Conservation (phyloP, 2,888 invertebrate species). For the Hydropsyche betteni region DNA sequence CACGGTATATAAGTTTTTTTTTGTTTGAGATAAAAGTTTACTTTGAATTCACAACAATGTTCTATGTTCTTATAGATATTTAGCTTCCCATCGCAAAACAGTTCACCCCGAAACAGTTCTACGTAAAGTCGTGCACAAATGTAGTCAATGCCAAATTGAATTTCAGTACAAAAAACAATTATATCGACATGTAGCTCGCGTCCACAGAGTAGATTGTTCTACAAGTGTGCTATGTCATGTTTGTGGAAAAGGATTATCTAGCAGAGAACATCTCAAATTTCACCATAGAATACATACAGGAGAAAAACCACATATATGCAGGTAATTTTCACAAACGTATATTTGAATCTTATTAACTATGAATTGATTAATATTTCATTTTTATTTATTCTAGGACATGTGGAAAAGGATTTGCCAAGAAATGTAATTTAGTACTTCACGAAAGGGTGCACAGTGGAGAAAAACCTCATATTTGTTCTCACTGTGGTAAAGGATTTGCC, state of each 20-base stretch:
- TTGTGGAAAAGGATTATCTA: slow-evolving; percentile 68
- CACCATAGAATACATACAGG: slow-evolving; percentile 66
- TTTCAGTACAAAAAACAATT: slow-evolving; percentile 58
- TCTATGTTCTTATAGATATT: slow-evolving; percentile 58
- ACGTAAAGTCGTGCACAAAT: slow-evolving; percentile 58
- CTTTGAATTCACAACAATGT: neutral
- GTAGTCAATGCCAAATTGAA: slow-evolving; percentile 61
- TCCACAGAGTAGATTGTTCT: slow-evolving; percentile 56
- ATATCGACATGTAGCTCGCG: slow-evolving; percentile 52
- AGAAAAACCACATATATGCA: slow-evolving; percentile 62
- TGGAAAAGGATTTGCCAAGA: slow-evolving; percentile 64
- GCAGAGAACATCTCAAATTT: slow-evolving; percentile 64
- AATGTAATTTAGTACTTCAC: slow-evolving; percentile 64
- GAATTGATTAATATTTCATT: neutral
- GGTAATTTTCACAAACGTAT: slow-evolving; percentile 48
- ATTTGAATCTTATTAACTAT: neutral
- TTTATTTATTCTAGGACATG: slow-evolving; percentile 56
- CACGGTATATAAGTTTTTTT: slow-evolving; percentile 20
- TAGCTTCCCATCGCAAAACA: slow-evolving; percentile 63
- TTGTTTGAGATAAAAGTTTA: neutral
- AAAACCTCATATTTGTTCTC: slow-evolving; percentile 60
- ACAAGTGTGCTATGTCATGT: slow-evolving; percentile 66
- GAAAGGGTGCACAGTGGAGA: slow-evolving; percentile 64
- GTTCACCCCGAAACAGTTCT: slow-evolving; percentile 62
- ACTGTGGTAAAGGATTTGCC: slow-evolving; percentile 64